Evolutionary conservation across 2,797 vertebrate genomes (phyloP), one percentile per base, ranked within the genome.

Genomic region (Denticeps clupeoides): DNA sequence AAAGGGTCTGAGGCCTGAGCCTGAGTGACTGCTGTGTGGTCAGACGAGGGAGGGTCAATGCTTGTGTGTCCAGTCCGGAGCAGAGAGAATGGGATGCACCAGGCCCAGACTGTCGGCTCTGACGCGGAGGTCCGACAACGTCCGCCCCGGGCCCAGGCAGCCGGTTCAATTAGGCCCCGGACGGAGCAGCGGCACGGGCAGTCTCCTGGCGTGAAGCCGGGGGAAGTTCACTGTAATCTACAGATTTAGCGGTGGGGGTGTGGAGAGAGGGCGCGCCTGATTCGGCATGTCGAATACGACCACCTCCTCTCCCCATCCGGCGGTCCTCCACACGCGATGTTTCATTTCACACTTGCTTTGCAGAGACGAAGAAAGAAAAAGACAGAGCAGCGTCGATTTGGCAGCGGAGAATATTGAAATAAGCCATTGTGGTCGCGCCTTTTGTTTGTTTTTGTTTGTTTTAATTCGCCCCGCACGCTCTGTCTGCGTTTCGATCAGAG

Each of bases 331-430:
- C 58, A 33, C 56, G 51, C 64, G 55, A 58, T 52, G 18, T 60
- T 65, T 62, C 64, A 70, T 75, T 80, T 80, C 68, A 80, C 71
- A 75, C 70, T 69, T 8, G 41, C 59, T 72, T 71, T 69, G 52
- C 52, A 32, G 41, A 69, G 59, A 56, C 45, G 59, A 59, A 50
- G n/a, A n/a, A 10, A 16, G 37, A 7, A 37, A 8, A 9, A n/a
- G n/a, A n/a, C n/a, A n/a, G n/a, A 10, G 58, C 53, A 56, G 55
- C 51, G 58, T 58, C 62, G 65, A 72, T 73, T 68, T 61, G 64
- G 70, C 70, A 67, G 64, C 69, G 61, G 49, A 63, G 57, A 64
- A 63, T 67, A 72, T 67, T 63, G 67, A 74, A 77, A 79, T 74
- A 75, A 65, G 67, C 69, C 22, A 55, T 63, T 60, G 63, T 67